phyloP scores from a whole-genome alignment of 2,797 vertebrate genomes.

The Clarias pachynema region DNA sequence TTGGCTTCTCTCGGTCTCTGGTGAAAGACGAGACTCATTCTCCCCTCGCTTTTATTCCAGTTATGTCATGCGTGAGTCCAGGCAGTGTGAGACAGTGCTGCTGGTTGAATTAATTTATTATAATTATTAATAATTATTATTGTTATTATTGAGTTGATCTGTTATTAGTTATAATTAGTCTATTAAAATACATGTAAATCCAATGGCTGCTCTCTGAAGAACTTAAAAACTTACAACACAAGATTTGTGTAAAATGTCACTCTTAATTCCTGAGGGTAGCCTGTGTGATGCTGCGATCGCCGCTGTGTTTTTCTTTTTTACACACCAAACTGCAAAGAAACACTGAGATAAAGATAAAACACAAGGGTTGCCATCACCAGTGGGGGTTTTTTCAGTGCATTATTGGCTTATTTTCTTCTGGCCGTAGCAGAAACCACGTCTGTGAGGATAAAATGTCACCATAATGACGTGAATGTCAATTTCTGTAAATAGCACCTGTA shows the following conservation, averaged over 20 bases:
- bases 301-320: neutral
- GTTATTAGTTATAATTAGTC: neutral
- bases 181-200: neutral
- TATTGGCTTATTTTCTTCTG: neutral
- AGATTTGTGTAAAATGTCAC: neutral
- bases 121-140: neutral
- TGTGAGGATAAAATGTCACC: neutral
- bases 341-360: neutral
- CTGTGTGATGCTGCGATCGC: neutral
- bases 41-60: neutral
- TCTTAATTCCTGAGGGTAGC: neutral
- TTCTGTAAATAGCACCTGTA: neutral
- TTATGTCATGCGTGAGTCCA: neutral
- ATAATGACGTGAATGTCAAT: neutral
- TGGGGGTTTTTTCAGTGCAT: neutral
- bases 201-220: neutral
- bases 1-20: neutral
- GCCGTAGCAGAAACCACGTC: neutral
- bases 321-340: neutral
- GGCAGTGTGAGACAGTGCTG: neutral
- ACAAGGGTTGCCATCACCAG: neutral
- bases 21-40: neutral
- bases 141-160: neutral
- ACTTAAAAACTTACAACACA: neutral
- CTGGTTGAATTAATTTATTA: neutral